phyloP scores from a whole-genome alignment of 2,797 vertebrate species.

The Helicolenus hilgendorfi region DNA sequence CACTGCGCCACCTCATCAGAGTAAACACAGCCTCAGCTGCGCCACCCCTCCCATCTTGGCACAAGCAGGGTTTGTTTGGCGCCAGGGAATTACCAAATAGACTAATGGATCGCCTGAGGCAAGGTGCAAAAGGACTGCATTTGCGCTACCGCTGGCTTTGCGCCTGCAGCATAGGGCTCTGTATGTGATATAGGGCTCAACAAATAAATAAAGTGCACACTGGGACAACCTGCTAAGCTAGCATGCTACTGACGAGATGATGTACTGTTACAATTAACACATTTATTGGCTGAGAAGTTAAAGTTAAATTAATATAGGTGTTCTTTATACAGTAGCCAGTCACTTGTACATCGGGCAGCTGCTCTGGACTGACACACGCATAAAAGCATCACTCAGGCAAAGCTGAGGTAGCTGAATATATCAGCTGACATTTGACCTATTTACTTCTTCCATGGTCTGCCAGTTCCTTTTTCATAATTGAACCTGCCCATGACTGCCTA shows the following conservation, averaged over 20 bases:
- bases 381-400: neutral
- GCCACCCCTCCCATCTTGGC: neutral
- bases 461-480: neutral
- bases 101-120: neutral
- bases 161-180: neutral
- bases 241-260: neutral
- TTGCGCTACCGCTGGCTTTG: neutral
- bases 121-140: neutral
- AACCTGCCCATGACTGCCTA: neutral
- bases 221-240: neutral
- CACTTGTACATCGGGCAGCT: neutral
- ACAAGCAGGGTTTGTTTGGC: neutral
- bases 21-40: neutral
- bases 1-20: neutral
- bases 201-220: neutral
- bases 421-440: constrained; percentile 9
- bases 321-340: constrained; percentile 15
- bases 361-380: neutral
- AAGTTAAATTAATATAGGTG: neutral
- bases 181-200: neutral
- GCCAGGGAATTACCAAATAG: neutral
- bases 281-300: neutral
- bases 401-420: neutral
- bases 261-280: neutral
- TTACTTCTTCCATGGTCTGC: neutral